These are phyloP conservation scores for Lytechinus pictus DNA, from an alignment of 35 echinoderm and acorn worm genomes.

Conservation along the genomic window DNA sequence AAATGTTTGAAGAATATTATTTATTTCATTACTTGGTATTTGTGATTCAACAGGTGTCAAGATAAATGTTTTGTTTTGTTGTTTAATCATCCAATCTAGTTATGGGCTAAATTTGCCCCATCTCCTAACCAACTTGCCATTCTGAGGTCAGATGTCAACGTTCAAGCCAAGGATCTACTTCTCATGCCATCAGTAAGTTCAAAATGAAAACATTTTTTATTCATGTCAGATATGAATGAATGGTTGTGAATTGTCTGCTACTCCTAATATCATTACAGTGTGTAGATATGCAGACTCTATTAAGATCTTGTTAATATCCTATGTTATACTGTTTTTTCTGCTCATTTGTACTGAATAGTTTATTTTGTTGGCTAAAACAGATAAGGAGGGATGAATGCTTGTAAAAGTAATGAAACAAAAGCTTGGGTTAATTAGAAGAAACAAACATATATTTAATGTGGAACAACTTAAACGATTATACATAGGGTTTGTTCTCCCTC, in stretches of 20 bases:
- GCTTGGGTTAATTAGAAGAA: no score
- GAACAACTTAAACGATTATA: no score
- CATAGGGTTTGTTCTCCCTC: no score
- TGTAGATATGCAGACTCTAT: no score
- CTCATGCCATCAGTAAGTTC: constrained; percentile 69
- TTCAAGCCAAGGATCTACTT: constrained; percentile 65
- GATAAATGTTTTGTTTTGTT: not conserved
- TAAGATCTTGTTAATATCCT: no score
- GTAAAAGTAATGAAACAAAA: no score
- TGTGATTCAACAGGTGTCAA: not conserved
- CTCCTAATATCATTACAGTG: not conserved
- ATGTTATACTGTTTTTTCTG: no score
- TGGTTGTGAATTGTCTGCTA: not conserved
- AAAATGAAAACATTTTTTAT: not conserved
- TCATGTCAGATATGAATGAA: not conserved
- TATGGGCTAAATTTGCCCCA: constrained; percentile 67
- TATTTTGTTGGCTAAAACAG: no score
- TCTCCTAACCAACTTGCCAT: constrained; percentile 64
- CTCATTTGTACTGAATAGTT: no score
- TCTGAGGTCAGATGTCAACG: constrained; percentile 62
- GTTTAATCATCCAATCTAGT: not conserved
- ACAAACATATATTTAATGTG: no score
- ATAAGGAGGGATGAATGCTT: no score
- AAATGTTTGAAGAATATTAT: no score
- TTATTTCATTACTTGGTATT: not conserved